These are phyloP conservation scores for Aurelia sp. DNA, from an alignment of 30 jellyfish, hydroid and myxozoan species.

Conservation along the genomic window DNA sequence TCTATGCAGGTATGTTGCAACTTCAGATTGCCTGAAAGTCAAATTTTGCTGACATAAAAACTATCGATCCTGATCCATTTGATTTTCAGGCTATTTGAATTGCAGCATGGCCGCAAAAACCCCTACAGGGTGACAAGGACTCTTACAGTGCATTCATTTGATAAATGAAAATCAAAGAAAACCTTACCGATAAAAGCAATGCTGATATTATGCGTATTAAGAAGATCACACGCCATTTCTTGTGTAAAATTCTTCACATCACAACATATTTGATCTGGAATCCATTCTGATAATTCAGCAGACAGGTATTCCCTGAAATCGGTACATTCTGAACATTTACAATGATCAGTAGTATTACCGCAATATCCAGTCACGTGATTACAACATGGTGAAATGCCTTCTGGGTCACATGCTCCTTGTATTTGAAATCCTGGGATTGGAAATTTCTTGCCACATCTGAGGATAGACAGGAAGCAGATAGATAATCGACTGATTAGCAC, in stretches of 20 bases:
- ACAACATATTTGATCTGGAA: conserved; percentile 65
- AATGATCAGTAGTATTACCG: conserved; percentile 64
- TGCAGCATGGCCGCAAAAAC: too few relatives aligned
- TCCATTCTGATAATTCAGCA: conserved; percentile 92
- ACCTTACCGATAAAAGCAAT: conserved; percentile 78
- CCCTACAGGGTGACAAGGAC: too few relatives aligned
- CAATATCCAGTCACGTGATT: conserved; percentile 78
- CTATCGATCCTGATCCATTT: too few relatives aligned
- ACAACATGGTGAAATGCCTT: conserved; percentile 86
- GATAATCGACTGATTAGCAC: too few relatives aligned
- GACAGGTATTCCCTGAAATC: conserved; percentile 66
- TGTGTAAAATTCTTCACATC: conserved; percentile 57
- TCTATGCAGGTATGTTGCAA: too few relatives aligned
- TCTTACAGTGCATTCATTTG: too few relatives aligned
- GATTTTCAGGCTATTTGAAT: too few relatives aligned
- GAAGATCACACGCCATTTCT: conserved; percentile 75
- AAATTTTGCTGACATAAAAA: too few relatives aligned
- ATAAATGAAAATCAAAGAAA: too few relatives aligned
- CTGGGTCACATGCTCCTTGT: conserved; percentile 90
- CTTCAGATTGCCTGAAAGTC: too few relatives aligned
- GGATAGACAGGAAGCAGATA: neutral
- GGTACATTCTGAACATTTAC: conserved; percentile 83
- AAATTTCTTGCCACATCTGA: conserved; percentile 80
- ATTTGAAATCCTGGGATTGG: conserved; percentile 77
- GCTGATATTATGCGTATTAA: conserved; percentile 33